phyloP scores from a whole-genome alignment of 2,888 invertebrate genomes.

The Meteorus colon region DNA sequence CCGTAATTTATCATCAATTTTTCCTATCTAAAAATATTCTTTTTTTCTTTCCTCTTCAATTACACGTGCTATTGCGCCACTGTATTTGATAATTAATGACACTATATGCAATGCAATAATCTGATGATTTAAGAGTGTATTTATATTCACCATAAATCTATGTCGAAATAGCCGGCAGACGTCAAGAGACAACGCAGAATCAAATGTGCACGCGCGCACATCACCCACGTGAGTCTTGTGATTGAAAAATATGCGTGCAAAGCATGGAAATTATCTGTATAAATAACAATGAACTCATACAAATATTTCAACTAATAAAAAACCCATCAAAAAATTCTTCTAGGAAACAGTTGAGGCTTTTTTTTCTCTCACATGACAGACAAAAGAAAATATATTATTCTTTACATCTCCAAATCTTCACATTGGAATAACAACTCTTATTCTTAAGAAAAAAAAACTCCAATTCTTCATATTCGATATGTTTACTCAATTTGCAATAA shows the following conservation, averaged over 20 bases:
- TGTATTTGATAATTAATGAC: not conserved
- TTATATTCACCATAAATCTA: not conserved
- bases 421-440: too few species aligned
- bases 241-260: constrained; percentile 14
- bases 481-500: too few species aligned
- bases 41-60: not conserved
- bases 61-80: not conserved
- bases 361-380: too few species aligned
- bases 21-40: not conserved
- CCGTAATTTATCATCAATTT: not conserved
- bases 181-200: too few species aligned
- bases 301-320: not conserved
- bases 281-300: constrained; percentile 7
- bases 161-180: not conserved
- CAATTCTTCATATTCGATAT: too few species aligned
- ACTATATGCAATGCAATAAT: not conserved
- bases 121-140: not conserved
- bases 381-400: too few species aligned
- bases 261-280: not conserved
- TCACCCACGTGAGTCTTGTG: not conserved
- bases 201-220: not conserved
- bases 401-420: too few species aligned
- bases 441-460: too few species aligned
- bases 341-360: too few species aligned
- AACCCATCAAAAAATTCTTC: not conserved